A percentile compares a stretch with the other conserved stretches of the same genome.
Evolutionary conservation across 2,797 vertebrate genomes (phyloP).

Genomic region (Phoxinus dragarum): DNA sequence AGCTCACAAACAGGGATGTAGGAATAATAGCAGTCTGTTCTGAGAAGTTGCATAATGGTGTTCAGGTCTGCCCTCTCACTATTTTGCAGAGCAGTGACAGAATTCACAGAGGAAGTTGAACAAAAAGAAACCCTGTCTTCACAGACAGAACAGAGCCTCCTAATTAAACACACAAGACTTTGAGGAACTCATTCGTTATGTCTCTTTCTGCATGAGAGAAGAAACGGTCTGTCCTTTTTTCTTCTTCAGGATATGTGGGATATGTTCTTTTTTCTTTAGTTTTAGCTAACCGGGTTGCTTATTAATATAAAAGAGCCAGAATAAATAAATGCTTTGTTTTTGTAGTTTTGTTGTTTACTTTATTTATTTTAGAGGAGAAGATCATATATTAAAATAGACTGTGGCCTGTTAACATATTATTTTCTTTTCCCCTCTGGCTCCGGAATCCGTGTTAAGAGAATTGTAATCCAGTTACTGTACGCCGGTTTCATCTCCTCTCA

Average conservation of each 20-base stretch:
- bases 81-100: slow-evolving; percentile 63
- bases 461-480: slow-evolving; percentile 29
- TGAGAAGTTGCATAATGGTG: slow-evolving; percentile 45
- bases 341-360: neutral
- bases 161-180: slow-evolving; percentile 61
- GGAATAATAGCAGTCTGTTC: slow-evolving; percentile 43
- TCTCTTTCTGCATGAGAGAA: slow-evolving; percentile 42
- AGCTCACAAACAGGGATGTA: slow-evolving; percentile 26
- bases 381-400: slow-evolving; percentile 9
- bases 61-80: slow-evolving; percentile 47
- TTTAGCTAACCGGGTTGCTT: neutral
- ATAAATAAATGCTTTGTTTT: slow-evolving; percentile 7
- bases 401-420: slow-evolving; percentile 29
- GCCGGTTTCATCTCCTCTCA: slow-evolving; percentile 34
- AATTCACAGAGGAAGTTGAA: slow-evolving; percentile 64
- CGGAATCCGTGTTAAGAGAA: slow-evolving; percentile 18
- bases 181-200: slow-evolving; percentile 49
- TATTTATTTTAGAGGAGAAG: neutral
- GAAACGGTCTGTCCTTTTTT: slow-evolving; percentile 7
- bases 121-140: slow-evolving; percentile 55
- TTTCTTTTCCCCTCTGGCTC: slow-evolving; percentile 4
- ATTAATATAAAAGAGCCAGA: neutral
- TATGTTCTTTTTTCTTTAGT: neutral
- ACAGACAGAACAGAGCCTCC: slow-evolving; percentile 41
- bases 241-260: neutral